Base-by-base conservation (phyloP, 1,140 invertebrate species). In the Hestina assimilis region DNA sequence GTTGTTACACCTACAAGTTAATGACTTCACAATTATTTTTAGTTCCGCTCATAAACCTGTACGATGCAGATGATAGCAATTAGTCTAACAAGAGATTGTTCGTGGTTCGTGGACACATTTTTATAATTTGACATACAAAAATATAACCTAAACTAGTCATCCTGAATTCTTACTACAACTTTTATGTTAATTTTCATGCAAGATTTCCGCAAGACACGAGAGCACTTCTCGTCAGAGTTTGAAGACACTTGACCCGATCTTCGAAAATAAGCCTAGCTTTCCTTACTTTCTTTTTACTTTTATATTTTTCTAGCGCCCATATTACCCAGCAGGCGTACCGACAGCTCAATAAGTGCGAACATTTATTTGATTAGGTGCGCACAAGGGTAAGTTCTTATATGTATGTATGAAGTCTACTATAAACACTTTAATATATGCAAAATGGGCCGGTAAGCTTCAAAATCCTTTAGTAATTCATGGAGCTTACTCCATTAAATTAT, bases 401-500 rank as follows among this genome's bases (percentile, higher is more conserved):
- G 57, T 19, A 58, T 48, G 45, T 62, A 45, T 46, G 17, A 45
- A 42, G 48, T 65, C 53, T 65, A 63, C 45, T 52, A 55, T 56
- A 31, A 58, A 57, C 31, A 65, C 45, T 57, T 52, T 61, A 61
- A 68, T 62, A 47, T 57, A 68, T 68, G 58, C 55, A 57, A 65
- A 68, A 68, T 61, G 62, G 51, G 50, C 42, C 58, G 47, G 62
- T 63, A 63, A 70, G 47, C 64, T 57, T 62, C 50, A 46, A 62
- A 61, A 59, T 64, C 62, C 60, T 58, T 59, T 48, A 56, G 56
- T 59, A 66, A 64, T 69, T 65, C 42, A 65, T 51, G 46, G 45
- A 47, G 65, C 63, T 68, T 63, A 63, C 59, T 66, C 48, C 48
- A 67, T 62, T 67, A 59, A 61, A 71, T 71, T 68, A 68, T 63